phyloP scores from a whole-genome alignment of 2,113 vertebrate genomes.

The Hucho hucho region DNA sequence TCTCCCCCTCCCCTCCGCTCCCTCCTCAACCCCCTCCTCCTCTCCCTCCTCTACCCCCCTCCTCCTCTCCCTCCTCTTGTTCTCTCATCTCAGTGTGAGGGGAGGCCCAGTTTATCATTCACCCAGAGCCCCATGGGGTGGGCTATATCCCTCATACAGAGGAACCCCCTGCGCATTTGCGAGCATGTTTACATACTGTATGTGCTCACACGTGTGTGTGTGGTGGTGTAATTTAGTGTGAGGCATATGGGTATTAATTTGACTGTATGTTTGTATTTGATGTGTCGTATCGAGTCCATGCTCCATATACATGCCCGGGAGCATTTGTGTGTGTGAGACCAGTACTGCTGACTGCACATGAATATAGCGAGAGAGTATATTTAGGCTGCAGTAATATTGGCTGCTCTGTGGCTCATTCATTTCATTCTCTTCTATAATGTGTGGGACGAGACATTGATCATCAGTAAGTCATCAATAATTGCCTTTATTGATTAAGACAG shows the following conservation, averaged over 20 bases:
- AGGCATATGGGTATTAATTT: background rate
- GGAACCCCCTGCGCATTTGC: background rate
- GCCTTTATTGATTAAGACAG: slow-evolving; percentile 53
- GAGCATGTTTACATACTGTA: background rate
- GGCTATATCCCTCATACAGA: background rate
- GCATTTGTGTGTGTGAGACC: slow-evolving; percentile 13
- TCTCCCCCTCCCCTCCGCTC: background rate
- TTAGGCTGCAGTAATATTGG: slow-evolving; percentile 36
- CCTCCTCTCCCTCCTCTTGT: background rate
- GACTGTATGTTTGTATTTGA: slow-evolving; percentile 39
- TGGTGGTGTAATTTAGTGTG: background rate
- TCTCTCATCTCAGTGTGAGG: background rate
- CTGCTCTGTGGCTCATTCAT: slow-evolving; percentile 55
- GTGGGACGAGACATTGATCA: slow-evolving; percentile 61
- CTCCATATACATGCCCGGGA: background rate
- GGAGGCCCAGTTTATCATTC: background rate
- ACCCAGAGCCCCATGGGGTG: background rate
- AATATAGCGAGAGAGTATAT: slow-evolving; percentile 12
- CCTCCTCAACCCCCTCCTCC: background rate
- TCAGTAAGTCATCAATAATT: slow-evolving; percentile 60
- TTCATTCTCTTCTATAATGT: slow-evolving; percentile 46
- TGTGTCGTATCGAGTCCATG: slow-evolving; percentile 44
- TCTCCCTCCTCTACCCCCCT: background rate
- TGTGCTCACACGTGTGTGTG: background rate
- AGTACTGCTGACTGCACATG: background rate